A percentile compares a stretch with the other conserved stretches of the same genome.
Conservation (phyloP, 1,140 invertebrate species). For the Antheraea pernyi region DNA sequence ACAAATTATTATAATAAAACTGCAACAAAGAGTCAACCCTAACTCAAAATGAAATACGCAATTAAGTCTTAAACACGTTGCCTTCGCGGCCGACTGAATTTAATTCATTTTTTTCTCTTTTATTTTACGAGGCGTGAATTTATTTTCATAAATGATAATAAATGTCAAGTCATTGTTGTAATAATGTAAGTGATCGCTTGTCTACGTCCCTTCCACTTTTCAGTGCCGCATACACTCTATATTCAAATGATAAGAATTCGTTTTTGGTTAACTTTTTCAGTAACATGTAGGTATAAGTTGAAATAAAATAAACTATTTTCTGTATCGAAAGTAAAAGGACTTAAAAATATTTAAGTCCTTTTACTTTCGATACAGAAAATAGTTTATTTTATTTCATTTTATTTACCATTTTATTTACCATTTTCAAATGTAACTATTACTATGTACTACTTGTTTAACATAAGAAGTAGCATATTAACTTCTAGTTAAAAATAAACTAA, state of each 20-base stretch:
- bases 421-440: no score
- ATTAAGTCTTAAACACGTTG: slow-evolving; percentile 48
- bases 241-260: background rate
- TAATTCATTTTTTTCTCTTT: slow-evolving; percentile 61
- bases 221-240: background rate
- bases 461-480: no score
- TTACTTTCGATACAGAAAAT: no score
- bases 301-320: no score
- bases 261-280: no score
- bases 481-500: no score
- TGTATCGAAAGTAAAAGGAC: no score
- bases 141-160: slow-evolving; percentile 72
- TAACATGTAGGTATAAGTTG: no score
- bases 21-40: slow-evolving; percentile 36
- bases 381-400: no score
- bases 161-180: slow-evolving; percentile 66
- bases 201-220: slow-evolving; percentile 13
- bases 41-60: slow-evolving; percentile 49
- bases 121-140: slow-evolving; percentile 53
- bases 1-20: slow-evolving; percentile 45
- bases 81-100: slow-evolving; percentile 36
- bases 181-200: slow-evolving; percentile 46
- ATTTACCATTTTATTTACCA: no score
- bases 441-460: no score
- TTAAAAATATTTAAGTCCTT: no score